Conservation (phyloP, 1,140 invertebrate genomes). For the Drosophila asahinai region DNA sequence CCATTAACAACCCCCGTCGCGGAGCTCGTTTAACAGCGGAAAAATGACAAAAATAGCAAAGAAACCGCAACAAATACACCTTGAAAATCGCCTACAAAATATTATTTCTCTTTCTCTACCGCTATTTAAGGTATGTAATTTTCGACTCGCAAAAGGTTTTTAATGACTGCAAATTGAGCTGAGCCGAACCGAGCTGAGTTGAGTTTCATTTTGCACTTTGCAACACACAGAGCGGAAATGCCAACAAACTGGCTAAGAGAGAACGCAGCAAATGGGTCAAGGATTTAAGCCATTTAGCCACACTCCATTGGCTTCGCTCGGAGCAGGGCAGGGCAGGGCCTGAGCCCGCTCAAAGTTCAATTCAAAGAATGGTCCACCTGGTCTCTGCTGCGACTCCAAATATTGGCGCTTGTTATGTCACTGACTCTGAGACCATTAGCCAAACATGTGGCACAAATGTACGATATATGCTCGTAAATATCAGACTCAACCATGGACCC, state of each 20-base stretch:
- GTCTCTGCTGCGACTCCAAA: slow-evolving; percentile 47
- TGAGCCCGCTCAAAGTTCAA: slow-evolving; percentile 49
- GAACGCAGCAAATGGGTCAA: slow-evolving; percentile 70
- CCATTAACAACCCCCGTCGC: slow-evolving; percentile 10
- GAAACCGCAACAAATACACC: slow-evolving; percentile 54
- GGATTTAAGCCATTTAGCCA: slow-evolving; percentile 73
- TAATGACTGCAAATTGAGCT: slow-evolving; percentile 52
- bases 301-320: slow-evolving; percentile 63
- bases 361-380: slow-evolving; percentile 54
- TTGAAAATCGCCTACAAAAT: slow-evolving; percentile 59
- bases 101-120: slow-evolving; percentile 30
- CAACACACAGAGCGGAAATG: slow-evolving; percentile 68
- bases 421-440: slow-evolving; percentile 42
- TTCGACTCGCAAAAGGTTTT: slow-evolving; percentile 45
- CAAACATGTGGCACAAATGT: slow-evolving; percentile 31
- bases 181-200: slow-evolving; percentile 13
- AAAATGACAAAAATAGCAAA: slow-evolving; percentile 43
- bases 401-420: slow-evolving; percentile 73
- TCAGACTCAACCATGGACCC: slow-evolving; percentile 22
- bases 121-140: slow-evolving; percentile 42
- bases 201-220: slow-evolving; percentile 65
- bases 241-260: slow-evolving; percentile 26
- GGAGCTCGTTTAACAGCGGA: slow-evolving; percentile 41
- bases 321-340: slow-evolving; percentile 40
- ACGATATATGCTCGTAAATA: slow-evolving; percentile 32